Conservation (phyloP, 2,888 invertebrate species). For the Andrena dorsata region DNA sequence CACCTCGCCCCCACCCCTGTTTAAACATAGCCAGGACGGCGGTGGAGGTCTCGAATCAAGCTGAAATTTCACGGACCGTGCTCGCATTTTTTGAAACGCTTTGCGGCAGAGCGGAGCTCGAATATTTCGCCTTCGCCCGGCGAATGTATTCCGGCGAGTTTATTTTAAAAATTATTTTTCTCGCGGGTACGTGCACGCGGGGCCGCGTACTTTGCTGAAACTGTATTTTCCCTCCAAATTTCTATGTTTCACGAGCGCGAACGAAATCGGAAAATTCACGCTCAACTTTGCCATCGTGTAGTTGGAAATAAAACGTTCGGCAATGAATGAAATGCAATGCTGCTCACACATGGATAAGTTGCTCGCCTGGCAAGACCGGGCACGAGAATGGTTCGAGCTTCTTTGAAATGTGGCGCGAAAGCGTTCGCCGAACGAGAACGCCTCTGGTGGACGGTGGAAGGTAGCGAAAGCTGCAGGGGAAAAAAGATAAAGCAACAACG, state of each 20-base stretch:
- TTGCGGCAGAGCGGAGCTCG: conserved; percentile 20
- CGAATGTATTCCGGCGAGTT: conserved; percentile 34
- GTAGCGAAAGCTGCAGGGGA: conserved; percentile 18
- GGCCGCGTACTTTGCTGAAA: not conserved
- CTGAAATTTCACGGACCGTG: conserved; percentile 59
- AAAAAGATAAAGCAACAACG: conserved; percentile 12
- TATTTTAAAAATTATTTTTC: conserved; percentile 63
- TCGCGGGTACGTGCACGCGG: not conserved
- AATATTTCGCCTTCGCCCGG: conserved; percentile 38
- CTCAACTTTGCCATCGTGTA: conserved; percentile 23
- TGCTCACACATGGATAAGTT: conserved; percentile 27
- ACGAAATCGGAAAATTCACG: not conserved
- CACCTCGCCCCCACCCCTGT: conserved; percentile 16
- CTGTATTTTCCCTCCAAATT: conserved; percentile 24
- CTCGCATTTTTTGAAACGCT: conserved; percentile 40
- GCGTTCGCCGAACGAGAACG: conserved; percentile 20
- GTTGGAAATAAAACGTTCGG: conserved; percentile 34
- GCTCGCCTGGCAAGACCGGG: not conserved
- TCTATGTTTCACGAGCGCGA: conserved; percentile 12
- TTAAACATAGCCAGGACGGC: conserved; percentile 41
- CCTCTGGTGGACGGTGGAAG: conserved; percentile 18
- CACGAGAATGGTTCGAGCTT: not conserved
- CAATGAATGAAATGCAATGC: conserved; percentile 17
- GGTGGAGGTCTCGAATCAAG: conserved; percentile 27
- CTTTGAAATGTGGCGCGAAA: conserved; percentile 14